Base-by-base conservation (phyloP, 1,140 invertebrate species). In the Ceratina australensis region DNA sequence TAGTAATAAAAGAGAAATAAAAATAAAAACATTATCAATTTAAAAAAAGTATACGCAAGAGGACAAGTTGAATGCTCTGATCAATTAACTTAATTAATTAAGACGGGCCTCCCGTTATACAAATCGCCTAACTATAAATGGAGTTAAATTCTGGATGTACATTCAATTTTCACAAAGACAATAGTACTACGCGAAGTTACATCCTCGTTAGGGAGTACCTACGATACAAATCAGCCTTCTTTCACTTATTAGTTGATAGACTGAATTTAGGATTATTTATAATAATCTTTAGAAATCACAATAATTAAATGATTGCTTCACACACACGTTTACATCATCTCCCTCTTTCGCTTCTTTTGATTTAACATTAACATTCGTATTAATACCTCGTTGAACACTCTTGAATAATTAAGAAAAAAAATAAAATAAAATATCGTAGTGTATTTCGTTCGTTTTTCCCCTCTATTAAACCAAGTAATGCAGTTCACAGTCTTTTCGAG, bases 401-500 rank as follows among this genome's bases (percentile, higher is more conserved):
- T 42, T 76, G 26, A 69, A 47, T 69, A 47, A n/a, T 76, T 60
- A 77, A 49, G 22, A 76, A 69, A 8, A 7, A 49, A 8, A 49
- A 8, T 15, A 54, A 54, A 5, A 54, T 15, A 1, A 16, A 16
- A 54, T 15, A 60, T 61, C 18, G 54, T 61, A 61, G 22, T 33
- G 8, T 16, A 66, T 22, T n/a, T 16, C 20, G 15, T 33, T 42
- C 54, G n/a, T 28, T 28, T 68, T 68, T 47, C 10, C 33, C 5
- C 33, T 42, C 10, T 10, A 22, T 67, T 52, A 67, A 75, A 59
- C 16, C 28, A 67, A 75, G 57, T 63, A 28, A 77, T 77, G 59
- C 28, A 63, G 24, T 52, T 20, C 61, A 61, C 67, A 77, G 74
- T 61, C 67, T 77, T 77, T 71, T 75, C 15, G 59, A 67, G 63